Base-by-base conservation (phyloP, 2,888 invertebrate genomes). In the Cyrtodaria siliqua region DNA sequence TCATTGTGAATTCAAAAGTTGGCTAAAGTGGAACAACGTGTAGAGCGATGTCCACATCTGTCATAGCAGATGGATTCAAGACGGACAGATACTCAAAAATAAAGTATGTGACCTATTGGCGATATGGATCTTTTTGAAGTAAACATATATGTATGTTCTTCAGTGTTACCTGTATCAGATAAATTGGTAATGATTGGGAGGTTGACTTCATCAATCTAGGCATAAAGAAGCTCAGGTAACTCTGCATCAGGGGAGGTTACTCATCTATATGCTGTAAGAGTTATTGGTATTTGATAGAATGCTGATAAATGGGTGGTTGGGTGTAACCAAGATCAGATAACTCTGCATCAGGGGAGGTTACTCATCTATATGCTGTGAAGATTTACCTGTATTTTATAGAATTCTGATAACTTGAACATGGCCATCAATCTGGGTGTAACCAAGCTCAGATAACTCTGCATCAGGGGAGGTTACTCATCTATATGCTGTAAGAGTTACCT, bases 351-450 rank as follows among this genome's bases (percentile, higher is more conserved):
- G 56, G 61, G 16, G 55, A 20, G n/a, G 62, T 38, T 24, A 82
- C 29, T n/a, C n/a, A n/a, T n/a, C n/a, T n/a, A n/a, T n/a, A n/a
- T n/a, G n/a, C n/a, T n/a, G n/a, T n/a, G n/a, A n/a, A n/a, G n/a
- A n/a, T n/a, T n/a, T n/a, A 49, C n/a, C n/a, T n/a, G n/a, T n/a
- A n/a, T 66, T 60, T 18, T 82, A 66, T 9, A 88, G 70, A 2
- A 90, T 78, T 44, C 80, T 87, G 40, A 75, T 57, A 47, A 83
- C 72, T n/a, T n/a, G n/a, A n/a, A n/a, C n/a, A n/a, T n/a, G n/a
- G n/a, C 83, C 82, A 79, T 87, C 87, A 26, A 89, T 83, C 24
- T 79, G 69, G 50, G 86, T 86, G 82, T 86, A 89, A 16, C 86
- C 89, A 50, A 87, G 57, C 14, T 84, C 82, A 44, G 61, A 55